These are phyloP conservation scores for Leucoptera coffeella DNA, from an alignment of 2,888 invertebrate species.

Conservation along the genomic window DNA sequence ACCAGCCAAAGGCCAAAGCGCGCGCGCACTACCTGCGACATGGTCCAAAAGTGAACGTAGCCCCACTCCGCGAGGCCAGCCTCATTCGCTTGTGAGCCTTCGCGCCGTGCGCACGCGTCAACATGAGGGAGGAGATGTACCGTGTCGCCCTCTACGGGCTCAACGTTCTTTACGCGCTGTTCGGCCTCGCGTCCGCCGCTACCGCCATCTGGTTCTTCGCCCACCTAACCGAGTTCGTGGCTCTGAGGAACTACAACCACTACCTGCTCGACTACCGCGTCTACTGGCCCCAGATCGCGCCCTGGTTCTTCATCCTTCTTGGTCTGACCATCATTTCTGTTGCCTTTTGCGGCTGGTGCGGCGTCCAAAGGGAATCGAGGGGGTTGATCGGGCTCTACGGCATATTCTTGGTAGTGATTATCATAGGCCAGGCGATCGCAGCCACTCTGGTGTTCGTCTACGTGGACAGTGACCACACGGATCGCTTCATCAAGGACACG, in stretches of 20 bases:
- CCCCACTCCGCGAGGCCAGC: background rate
- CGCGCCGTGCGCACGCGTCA: slow-evolving; percentile 4
- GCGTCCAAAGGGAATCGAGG: slow-evolving; percentile 28
- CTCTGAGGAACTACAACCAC: slow-evolving; percentile 36
- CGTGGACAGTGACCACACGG: slow-evolving; percentile 41
- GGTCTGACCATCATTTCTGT: slow-evolving; percentile 33
- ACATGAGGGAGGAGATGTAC: slow-evolving; percentile 36
- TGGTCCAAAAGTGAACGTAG: background rate
- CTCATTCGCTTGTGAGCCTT: background rate
- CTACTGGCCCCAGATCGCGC: slow-evolving; percentile 44
- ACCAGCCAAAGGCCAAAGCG: too few relatives aligned
- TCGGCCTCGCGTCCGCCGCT: slow-evolving; percentile 34
- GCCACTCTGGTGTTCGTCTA: slow-evolving; percentile 38
- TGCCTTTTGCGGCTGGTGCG: slow-evolving; percentile 39
- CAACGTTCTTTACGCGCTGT: slow-evolving; percentile 36
- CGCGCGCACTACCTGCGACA: too few relatives aligned
- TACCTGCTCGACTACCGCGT: slow-evolving; percentile 38
- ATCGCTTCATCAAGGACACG: slow-evolving; percentile 38
- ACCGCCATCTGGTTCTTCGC: slow-evolving; percentile 47
- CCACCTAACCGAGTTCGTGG: slow-evolving; percentile 34
- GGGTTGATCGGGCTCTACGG: slow-evolving; percentile 34
- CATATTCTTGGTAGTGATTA: slow-evolving; percentile 26
- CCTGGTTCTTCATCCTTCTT: slow-evolving; percentile 41
- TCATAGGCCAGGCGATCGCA: slow-evolving; percentile 27
- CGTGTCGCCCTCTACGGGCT: slow-evolving; percentile 33